A percentile compares a stretch with the other conserved stretches of the same genome.
These are phyloP conservation scores for Palloptera scutellata DNA, from an alignment of 2,888 invertebrate species.

Conservation along the genomic window DNA sequence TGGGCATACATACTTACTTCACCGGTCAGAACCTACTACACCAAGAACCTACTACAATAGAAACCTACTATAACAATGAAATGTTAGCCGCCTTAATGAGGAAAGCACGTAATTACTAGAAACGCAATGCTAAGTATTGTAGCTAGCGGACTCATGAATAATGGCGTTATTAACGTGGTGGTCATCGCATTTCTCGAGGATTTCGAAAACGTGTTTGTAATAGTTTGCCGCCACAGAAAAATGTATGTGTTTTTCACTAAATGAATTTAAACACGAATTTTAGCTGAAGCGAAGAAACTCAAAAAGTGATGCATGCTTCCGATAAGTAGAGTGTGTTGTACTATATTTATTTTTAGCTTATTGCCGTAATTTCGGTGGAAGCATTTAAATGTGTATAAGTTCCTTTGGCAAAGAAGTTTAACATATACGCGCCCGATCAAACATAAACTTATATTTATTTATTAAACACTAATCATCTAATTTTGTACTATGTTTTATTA, in stretches of 20 bases:
- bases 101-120: too few relatives aligned
- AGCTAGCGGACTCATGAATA: background rate
- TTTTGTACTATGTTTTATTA: background rate
- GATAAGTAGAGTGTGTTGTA: conserved; percentile 13
- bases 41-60: too few relatives aligned
- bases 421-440: background rate
- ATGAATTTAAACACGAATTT: conserved; percentile 25
- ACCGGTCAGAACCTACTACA: too few relatives aligned
- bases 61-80: too few relatives aligned
- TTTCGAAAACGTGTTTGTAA: background rate
- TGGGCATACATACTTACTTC: too few relatives aligned
- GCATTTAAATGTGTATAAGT: too few relatives aligned
- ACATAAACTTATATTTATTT: too few relatives aligned
- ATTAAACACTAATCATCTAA: too few relatives aligned
- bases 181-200: background rate
- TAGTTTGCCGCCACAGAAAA: background rate
- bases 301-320: conserved; percentile 1
- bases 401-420: background rate
- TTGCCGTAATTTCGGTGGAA: background rate
- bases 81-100: too few relatives aligned
- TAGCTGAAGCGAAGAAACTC: background rate
- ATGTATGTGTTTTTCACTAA: conserved; percentile 12
- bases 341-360: conserved; percentile 5
- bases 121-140: background rate
- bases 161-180: background rate